phyloP scores from a whole-genome alignment of 2,113 vertebrate genomes.

The Sciurus niger region DNA sequence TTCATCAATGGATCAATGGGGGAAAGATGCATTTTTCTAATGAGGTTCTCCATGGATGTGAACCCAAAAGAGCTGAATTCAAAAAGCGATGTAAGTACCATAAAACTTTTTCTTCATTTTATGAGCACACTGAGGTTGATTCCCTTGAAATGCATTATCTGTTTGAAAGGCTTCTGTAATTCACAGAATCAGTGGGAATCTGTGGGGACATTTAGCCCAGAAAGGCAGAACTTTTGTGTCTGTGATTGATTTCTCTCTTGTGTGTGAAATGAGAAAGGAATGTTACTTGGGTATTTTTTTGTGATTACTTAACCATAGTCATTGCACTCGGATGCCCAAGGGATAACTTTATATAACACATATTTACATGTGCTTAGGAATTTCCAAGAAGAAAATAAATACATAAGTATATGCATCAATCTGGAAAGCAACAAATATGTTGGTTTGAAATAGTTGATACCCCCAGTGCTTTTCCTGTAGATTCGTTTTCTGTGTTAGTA shows the following conservation, averaged over 20 bases:
- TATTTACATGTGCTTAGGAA: constrained; percentile 83
- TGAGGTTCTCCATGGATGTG: not conserved
- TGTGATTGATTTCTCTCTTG: constrained; percentile 68
- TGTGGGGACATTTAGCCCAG: constrained; percentile 61
- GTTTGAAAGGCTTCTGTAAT: constrained; percentile 68
- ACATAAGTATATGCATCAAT: constrained; percentile 42
- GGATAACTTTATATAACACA: constrained; percentile 74
- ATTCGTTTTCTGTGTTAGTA: not conserved
- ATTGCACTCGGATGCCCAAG: constrained; percentile 73
- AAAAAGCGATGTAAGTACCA: not conserved
- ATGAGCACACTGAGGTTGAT: not conserved
- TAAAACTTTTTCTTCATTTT: constrained; percentile 78
- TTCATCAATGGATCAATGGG: not conserved
- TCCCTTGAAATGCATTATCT: constrained; percentile 61
- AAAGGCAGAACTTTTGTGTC: constrained; percentile 64
- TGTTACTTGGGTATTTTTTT: constrained; percentile 61
- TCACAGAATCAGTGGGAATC: constrained; percentile 53
- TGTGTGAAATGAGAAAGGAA: constrained; percentile 76
- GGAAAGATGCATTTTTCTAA: not conserved
- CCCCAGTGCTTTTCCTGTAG: constrained; percentile 41
- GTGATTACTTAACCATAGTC: constrained; percentile 81
- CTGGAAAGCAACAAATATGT: constrained; percentile 41
- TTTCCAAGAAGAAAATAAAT: constrained; percentile 69
- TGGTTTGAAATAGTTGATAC: constrained; percentile 59
- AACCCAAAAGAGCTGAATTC: not conserved